Conservation (phyloP, 2,888 invertebrate species). For the Oligia latruncula region DNA sequence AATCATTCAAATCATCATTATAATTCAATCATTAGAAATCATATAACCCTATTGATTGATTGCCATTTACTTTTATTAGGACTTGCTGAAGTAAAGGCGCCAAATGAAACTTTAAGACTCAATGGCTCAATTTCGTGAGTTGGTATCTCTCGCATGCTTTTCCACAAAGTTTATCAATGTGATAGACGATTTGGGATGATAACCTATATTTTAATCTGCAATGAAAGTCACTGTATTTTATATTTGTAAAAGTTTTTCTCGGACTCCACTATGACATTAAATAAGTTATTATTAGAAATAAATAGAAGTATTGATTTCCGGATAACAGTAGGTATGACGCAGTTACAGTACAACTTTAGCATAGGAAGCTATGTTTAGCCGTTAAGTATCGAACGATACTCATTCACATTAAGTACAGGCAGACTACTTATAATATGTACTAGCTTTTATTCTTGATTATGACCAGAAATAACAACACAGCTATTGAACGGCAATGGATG, state of each 20-base stretch:
- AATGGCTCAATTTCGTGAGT: background rate
- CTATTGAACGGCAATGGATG: background rate
- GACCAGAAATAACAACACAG: background rate
- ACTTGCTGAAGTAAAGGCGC: no score
- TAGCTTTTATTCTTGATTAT: background rate
- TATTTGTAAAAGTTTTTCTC: background rate
- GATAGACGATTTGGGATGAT: slow-evolving; percentile 25
- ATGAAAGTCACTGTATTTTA: background rate
- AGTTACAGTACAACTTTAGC: background rate
- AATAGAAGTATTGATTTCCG: slow-evolving; percentile 21
- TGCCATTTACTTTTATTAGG: no score
- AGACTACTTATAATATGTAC: background rate
- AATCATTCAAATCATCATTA: no score
- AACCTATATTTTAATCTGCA: slow-evolving; percentile 27
- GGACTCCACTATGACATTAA: background rate
- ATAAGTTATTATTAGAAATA: background rate
- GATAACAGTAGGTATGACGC: background rate
- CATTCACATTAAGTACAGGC: background rate
- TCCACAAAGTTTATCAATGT: slow-evolving; percentile 18
- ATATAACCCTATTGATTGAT: no score
- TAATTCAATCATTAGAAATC: no score
- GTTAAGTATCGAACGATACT: background rate
- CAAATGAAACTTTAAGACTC: no score
- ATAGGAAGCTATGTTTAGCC: background rate
- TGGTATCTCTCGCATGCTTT: slow-evolving; percentile 4